Conservation (phyloP, 64 coral and sea anemone genomes). For the Actinia equina region DNA sequence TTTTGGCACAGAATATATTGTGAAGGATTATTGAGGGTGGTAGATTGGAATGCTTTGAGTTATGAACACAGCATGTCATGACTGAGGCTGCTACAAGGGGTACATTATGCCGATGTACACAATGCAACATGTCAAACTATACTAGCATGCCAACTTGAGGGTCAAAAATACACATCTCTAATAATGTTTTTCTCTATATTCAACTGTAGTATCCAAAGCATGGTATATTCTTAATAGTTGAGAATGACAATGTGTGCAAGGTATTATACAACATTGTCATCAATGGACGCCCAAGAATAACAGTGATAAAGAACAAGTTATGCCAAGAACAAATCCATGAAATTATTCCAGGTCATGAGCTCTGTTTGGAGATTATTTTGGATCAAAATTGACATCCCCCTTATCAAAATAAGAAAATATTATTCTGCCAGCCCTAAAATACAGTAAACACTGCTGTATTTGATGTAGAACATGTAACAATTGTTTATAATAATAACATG, state of each 20-base stretch:
- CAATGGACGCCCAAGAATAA: not conserved
- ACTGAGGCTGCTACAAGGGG: not conserved
- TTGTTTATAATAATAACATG: not conserved
- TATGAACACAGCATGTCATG: not conserved
- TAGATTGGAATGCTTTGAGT: not conserved
- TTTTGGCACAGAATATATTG: not conserved
- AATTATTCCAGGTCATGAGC: not conserved
- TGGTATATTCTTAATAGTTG: not conserved
- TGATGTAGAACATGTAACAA: not conserved
- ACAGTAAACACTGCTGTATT: not conserved
- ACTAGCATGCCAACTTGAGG: not conserved
- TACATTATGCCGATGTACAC: not conserved
- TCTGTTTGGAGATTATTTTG: not conserved
- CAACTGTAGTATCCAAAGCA: not conserved
- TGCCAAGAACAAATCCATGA: not conserved
- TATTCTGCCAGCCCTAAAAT: not conserved
- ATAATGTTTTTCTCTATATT: not conserved
- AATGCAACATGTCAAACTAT: not conserved
- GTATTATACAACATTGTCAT: not conserved
- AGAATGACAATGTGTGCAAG: not conserved
- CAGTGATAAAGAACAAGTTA: not conserved
- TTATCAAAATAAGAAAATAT: not conserved
- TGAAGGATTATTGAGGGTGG: not conserved
- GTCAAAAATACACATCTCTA: not conserved
- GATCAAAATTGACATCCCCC: not conserved